Evolutionary conservation across 2,797 vertebrate species (phyloP), one percentile per base, ranked within the genome.

Genomic region (Fistularia tabacaria): DNA sequence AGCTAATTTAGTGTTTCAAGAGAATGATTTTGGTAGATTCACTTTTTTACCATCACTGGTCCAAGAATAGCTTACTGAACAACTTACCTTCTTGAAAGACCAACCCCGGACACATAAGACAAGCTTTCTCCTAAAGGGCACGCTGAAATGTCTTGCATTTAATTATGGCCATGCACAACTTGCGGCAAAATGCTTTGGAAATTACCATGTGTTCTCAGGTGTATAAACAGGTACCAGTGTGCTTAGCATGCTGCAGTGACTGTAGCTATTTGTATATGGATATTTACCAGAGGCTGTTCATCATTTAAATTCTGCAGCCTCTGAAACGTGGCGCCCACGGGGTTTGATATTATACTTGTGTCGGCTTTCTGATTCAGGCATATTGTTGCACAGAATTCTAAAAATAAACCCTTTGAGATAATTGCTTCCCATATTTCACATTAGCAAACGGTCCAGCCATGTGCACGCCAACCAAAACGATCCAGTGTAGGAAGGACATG

Each of bases 401-500:
- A 7, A 3, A 40, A 40, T 40, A 40, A 40, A 8, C 1, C 39
- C 39, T 40, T 40, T 25, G 25, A 25, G 25, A 25, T 25, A 25
- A 3, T 25, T 25, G 39, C 7, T 8, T 40, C 8, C 39, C 25
- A 25, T 25, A 71, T 82, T 80, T 81, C 56, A 71, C 64, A 76
- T 7, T 58, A 79, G 71, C 46, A 47, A 60, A 25, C 10, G 14
- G 10, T 64, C 79, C 81, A 89, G 57, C 80, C 80, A 89, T 91
- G 79, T 87, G 91, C 64, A 66, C 84, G 11, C 76, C 90, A 14
- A 64, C 65, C 64, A 91, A 92, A 78, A 89, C 82, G 74, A 74
- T 43, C 49, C 83, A 87, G 73, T 90, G 89, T 82, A 90, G 85
- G 54, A 84, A 90, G 66, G 88, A 91, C 71, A 70, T 91, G 66